Conservation (phyloP, 1,140 invertebrate species). For the Caenorhabditis inopinata region DNA sequence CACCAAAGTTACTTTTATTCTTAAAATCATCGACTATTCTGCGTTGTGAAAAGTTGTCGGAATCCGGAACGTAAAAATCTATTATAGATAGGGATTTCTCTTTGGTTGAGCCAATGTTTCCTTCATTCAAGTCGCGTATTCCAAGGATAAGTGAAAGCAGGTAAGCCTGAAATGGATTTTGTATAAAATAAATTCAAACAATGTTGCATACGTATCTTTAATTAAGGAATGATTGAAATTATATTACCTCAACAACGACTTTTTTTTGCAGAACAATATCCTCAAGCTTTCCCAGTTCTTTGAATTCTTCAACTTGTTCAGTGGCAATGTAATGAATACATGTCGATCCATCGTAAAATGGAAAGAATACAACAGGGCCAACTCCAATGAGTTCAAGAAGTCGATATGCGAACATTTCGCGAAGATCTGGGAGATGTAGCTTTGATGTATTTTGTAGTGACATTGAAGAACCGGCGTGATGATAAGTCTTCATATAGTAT, state of each 20-base stretch:
- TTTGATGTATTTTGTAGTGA: conserved; percentile 18
- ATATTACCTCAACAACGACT: conserved; percentile 36
- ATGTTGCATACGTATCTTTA: too few species aligned
- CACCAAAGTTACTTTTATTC: background rate
- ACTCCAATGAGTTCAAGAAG: conserved; percentile 28
- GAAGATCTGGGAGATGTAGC: conserved; percentile 9
- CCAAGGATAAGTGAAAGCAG: background rate
- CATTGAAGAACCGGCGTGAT: conserved; percentile 30
- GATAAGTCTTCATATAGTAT: conserved; percentile 35
- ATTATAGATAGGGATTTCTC: background rate
- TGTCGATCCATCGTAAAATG: conserved; percentile 31
- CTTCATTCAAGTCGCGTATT: background rate
- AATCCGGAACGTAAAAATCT: background rate
- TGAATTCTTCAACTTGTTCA: conserved; percentile 18
- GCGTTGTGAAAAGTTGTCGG: background rate
- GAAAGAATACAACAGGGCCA: conserved; percentile 32
- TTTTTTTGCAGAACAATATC: conserved; percentile 30
- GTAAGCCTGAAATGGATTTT: background rate
- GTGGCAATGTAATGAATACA: conserved; percentile 17
- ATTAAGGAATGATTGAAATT: background rate
- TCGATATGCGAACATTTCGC: conserved; percentile 40
- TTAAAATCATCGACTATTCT: background rate
- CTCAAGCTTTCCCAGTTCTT: background rate
- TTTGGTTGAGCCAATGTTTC: background rate
- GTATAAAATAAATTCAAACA: background rate